These are phyloP conservation scores for Sclerurus mexicanus DNA, from an alignment of 2,113 vertebrate genomes.

Conservation along the genomic window DNA sequence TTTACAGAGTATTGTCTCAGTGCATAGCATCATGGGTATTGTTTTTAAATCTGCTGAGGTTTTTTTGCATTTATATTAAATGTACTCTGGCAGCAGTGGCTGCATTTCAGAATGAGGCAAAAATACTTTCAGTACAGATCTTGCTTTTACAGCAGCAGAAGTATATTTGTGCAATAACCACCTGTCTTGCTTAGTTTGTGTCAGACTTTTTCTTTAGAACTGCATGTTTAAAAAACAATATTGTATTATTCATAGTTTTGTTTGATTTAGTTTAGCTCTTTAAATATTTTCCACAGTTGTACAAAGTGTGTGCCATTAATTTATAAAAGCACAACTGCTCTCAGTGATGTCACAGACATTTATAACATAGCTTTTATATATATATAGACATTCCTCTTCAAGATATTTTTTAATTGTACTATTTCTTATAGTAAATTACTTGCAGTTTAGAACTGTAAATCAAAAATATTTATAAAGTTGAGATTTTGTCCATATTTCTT, in stretches of 20 bases:
- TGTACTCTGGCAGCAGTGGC: neutral
- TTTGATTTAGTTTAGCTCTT: neutral
- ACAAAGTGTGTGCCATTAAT: neutral
- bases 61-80: neutral
- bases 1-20: slow-evolving; percentile 58
- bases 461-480: neutral
- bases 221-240: neutral
- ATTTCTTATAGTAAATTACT: neutral
- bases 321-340: neutral
- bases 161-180: neutral
- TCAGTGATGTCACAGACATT: neutral
- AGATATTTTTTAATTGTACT: neutral
- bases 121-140: neutral
- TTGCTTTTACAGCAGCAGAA: neutral
- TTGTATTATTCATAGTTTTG: neutral
- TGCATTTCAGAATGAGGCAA: neutral
- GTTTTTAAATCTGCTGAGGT: neutral
- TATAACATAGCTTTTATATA: neutral
- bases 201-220: neutral
- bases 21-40: slow-evolving; percentile 33
- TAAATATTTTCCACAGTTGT: neutral
- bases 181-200: neutral
- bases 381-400: neutral
- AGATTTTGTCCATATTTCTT: neutral
- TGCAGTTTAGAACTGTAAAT: neutral